Evolutionary conservation across 2,113 vertebrate genomes (phyloP), one percentile per base, ranked within the genome.

Genomic region (Hemichromis elongatus): DNA sequence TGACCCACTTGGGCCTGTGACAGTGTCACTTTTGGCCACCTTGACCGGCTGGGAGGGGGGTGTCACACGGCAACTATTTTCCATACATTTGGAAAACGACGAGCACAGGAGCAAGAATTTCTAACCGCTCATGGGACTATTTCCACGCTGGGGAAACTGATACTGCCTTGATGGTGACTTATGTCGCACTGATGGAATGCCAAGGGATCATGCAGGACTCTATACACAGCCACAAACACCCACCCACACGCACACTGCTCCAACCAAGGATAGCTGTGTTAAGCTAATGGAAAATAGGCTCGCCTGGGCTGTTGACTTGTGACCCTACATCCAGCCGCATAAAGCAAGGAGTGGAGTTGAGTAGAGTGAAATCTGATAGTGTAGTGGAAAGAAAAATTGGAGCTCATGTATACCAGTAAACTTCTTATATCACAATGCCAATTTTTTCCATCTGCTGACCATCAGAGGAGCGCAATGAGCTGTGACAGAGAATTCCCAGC

Each of bases 61-160:
- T 16, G 73, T 93, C 91, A 91, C 84, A 59, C 1, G 81, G 83
- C 87, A 93, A 90, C 63, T 92, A 93, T 94, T 95, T 95, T 92
- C 90, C 89, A 82, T 92, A 91, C 85, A 82, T 92, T 91, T 70
- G 59, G 56, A 89, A 92, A 94, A 90, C 16, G 14, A 61, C 89
- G 47, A 68, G 56, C 52, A 12, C 4, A 14, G 45, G 81, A 78
- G 85, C 0, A 73, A 77, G 75, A 78, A 59, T 89, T 95, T 94
- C 90, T 80, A 77, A 93, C 85, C 68, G 86, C 88, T 81, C 24
- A 80, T 24, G 33, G 57, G 53, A 56, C 90, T 93, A 93, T 95
- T 94, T 93, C 80, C 81, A 37, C 77, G 40, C 79, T 5, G 16
- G 50, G 82, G 88, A 94, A 93, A 94, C 84, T 11, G 80, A 95